These are phyloP conservation scores for Pseudomugil tenellus DNA, from an alignment of 2,797 vertebrate species.

Conservation along the genomic window DNA sequence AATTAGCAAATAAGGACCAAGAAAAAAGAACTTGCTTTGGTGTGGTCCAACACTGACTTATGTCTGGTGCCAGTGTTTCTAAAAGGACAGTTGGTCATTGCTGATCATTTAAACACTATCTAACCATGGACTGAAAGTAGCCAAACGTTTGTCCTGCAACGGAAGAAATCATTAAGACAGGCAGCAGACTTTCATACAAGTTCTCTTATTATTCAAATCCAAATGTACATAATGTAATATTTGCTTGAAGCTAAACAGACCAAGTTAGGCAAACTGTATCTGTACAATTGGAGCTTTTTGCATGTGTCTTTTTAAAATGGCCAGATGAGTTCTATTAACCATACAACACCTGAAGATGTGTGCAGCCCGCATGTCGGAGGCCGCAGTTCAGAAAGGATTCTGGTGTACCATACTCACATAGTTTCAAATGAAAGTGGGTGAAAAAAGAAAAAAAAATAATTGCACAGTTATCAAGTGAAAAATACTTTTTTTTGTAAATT, in stretches of 20 bases:
- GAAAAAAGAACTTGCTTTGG: slow-evolving; percentile 44
- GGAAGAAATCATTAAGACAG: slow-evolving; percentile 38
- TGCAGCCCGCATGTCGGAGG: slow-evolving; percentile 89
- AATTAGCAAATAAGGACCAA: slow-evolving; percentile 27
- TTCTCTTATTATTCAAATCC: slow-evolving; percentile 63
- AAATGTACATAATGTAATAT: slow-evolving; percentile 85
- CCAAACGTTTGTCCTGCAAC: slow-evolving; percentile 36
- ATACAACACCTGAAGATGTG: slow-evolving; percentile 78
- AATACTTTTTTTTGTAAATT: slow-evolving; percentile 91
- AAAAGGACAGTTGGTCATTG: slow-evolving; percentile 37
- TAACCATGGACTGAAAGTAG: slow-evolving; percentile 53
- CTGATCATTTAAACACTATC: slow-evolving; percentile 52
- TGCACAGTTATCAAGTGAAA: slow-evolving; percentile 82
- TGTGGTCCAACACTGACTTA: slow-evolving; percentile 35
- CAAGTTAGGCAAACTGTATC: slow-evolving; percentile 73
- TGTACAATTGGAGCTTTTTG: slow-evolving; percentile 86
- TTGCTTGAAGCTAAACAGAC: slow-evolving; percentile 82
- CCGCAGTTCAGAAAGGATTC: slow-evolving; percentile 83
- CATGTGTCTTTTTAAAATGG: slow-evolving; percentile 91
- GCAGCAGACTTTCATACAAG: slow-evolving; percentile 46
- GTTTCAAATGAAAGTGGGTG: slow-evolving; percentile 67
- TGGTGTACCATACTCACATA: slow-evolving; percentile 81
- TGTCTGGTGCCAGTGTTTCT: slow-evolving; percentile 35
- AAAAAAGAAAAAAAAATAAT: slow-evolving; percentile 73
- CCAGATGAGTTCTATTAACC: slow-evolving; percentile 83